Conservation (phyloP, 2,797 vertebrate genomes). For the Coranthus polyacanthus region DNA sequence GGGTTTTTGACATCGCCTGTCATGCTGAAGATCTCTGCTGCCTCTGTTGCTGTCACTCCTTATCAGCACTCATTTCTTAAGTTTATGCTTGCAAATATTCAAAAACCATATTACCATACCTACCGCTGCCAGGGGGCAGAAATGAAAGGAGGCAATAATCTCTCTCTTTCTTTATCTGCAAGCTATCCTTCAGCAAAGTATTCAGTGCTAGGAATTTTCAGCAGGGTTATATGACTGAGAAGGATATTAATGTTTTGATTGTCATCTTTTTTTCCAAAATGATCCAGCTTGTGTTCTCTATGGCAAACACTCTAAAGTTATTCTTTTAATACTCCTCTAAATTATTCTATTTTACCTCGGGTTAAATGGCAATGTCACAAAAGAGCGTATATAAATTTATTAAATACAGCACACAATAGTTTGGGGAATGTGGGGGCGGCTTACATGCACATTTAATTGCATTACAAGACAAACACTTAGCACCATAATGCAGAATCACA, state of each 20-base stretch:
- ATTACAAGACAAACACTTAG: slow-evolving; percentile 90
- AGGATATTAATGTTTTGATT: slow-evolving; percentile 89
- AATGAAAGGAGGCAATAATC: slow-evolving; percentile 88
- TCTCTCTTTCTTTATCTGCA: slow-evolving; percentile 85
- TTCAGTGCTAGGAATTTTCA: slow-evolving; percentile 81
- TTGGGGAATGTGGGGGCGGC: slow-evolving; percentile 82
- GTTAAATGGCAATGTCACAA: slow-evolving; percentile 86
- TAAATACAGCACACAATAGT: slow-evolving; percentile 85
- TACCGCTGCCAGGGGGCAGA: slow-evolving; percentile 79
- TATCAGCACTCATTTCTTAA: slow-evolving; percentile 88
- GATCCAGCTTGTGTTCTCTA: slow-evolving; percentile 78
- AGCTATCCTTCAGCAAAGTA: slow-evolving; percentile 88
- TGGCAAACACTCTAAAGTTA: slow-evolving; percentile 81
- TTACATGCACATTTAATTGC: slow-evolving; percentile 88
- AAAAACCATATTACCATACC: slow-evolving; percentile 86
- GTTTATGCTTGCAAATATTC: slow-evolving; percentile 86
- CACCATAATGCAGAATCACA: slow-evolving; percentile 85
- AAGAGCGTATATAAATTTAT: slow-evolving; percentile 85
- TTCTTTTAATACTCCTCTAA: slow-evolving; percentile 83
- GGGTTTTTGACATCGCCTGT: slow-evolving; percentile 87
- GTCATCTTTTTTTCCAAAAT: slow-evolving; percentile 82
- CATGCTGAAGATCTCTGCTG: slow-evolving; percentile 85
- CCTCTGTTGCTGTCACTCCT: slow-evolving; percentile 87
- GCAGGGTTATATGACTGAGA: slow-evolving; percentile 82
- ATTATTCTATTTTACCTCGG: slow-evolving; percentile 84